Evolutionary conservation across 1,140 invertebrate species (phyloP).

Genomic region (Phortica variegata): DNA sequence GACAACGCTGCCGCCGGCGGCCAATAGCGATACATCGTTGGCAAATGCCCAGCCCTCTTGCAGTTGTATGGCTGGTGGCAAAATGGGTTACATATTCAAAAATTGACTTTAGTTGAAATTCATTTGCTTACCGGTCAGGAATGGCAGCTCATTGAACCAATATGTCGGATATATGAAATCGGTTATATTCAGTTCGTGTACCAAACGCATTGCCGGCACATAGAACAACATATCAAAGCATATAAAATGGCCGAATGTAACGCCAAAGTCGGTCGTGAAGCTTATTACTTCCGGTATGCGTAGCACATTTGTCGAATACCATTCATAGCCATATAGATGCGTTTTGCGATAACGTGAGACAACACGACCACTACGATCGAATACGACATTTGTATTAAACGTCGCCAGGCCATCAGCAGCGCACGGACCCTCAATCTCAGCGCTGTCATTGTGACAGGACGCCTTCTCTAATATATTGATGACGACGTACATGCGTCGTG

Average conservation of each 20-base stretch:
- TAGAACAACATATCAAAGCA: constrained; percentile 77
- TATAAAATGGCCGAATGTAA: constrained; percentile 71
- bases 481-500: constrained; percentile 34
- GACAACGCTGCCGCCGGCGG: constrained; percentile 56
- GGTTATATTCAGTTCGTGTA: constrained; percentile 57
- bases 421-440: constrained; percentile 22
- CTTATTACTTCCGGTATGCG: constrained; percentile 44
- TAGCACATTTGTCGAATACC: constrained; percentile 14
- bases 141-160: constrained; percentile 73
- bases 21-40: constrained; percentile 60
- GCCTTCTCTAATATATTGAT: constrained; percentile 45
- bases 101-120: too few species aligned
- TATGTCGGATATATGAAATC: constrained; percentile 73
- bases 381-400: constrained; percentile 73
- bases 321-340: constrained; percentile 61
- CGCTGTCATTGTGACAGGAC: constrained; percentile 18
- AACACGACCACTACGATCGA: constrained; percentile 63
- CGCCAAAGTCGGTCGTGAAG: constrained; percentile 69
- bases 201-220: constrained; percentile 59
- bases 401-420: constrained; percentile 16
- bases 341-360: constrained; percentile 72
- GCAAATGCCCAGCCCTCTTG: constrained; percentile 60
- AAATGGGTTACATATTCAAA: not conserved
- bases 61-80: constrained; percentile 56
- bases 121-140: constrained; percentile 65